These are phyloP conservation scores for Battus philenor DNA, from an alignment of 1,140 invertebrate genomes.

Conservation along the genomic window DNA sequence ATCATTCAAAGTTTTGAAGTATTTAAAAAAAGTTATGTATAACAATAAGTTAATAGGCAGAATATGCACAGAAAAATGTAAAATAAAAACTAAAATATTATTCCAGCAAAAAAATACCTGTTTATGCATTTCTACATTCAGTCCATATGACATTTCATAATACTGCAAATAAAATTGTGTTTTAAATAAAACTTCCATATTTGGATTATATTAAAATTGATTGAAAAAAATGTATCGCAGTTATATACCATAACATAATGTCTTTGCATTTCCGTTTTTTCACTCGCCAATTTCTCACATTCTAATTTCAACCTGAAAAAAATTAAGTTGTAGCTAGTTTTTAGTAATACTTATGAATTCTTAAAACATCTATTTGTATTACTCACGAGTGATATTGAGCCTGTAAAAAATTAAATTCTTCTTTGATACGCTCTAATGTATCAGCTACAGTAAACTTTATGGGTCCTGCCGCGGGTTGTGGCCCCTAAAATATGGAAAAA, in stretches of 20 bases:
- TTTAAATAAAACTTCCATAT: too few species aligned
- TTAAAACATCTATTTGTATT: constrained; percentile 7
- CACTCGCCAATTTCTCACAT: constrained; percentile 96
- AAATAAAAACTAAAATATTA: constrained; percentile 7
- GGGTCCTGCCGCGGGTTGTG: constrained; percentile 91
- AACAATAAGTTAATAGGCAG: too few species aligned
- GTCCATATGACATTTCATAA: constrained; percentile 99
- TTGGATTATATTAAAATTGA: too few species aligned
- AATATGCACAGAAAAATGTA: too few species aligned
- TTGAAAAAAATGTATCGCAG: too few species aligned
- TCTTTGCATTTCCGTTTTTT: constrained; percentile 99
- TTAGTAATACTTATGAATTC: constrained; percentile 5
- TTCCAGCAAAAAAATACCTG: constrained; percentile 84
- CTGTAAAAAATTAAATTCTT: constrained; percentile 99
- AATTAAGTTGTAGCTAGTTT: constrained; percentile 5
- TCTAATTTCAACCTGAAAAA: constrained; percentile 88
- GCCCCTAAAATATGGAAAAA: constrained; percentile 83
- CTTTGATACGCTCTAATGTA: constrained; percentile 98
- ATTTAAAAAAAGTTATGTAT: too few species aligned
- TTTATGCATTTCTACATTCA: constrained; percentile 99
- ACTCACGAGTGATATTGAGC: constrained; percentile 98
- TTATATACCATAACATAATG: constrained; percentile 97
- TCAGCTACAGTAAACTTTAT: constrained; percentile 97
- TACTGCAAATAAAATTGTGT: constrained; percentile 93
- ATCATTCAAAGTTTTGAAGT: too few species aligned